These are phyloP conservation scores for Maconellicoccus hirsutus DNA, from an alignment of 1,140 invertebrate genomes.

Conservation along the genomic window DNA sequence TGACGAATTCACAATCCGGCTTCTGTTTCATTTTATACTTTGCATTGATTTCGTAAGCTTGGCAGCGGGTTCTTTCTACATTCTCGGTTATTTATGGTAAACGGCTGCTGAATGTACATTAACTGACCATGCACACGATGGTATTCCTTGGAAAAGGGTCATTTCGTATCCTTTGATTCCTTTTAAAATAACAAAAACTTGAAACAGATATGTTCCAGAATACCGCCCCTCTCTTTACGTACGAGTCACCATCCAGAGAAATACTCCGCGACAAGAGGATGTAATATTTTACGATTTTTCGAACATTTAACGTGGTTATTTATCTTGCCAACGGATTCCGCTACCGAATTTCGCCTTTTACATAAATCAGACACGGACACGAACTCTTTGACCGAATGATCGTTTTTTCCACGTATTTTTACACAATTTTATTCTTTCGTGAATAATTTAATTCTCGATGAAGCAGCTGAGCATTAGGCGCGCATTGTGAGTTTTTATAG, in stretches of 20 bases:
- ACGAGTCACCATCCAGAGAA: not conserved
- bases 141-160: slow-evolving; percentile 2
- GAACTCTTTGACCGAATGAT: not conserved
- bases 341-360: slow-evolving; percentile 2
- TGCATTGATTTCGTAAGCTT: not conserved
- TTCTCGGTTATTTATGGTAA: not conserved
- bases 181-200: slow-evolving; percentile 10
- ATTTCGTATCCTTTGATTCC: slow-evolving; percentile 7
- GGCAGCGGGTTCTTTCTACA: not conserved
- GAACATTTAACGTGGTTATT: slow-evolving; percentile 4
- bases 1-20: not conserved
- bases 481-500: too few relatives aligned
- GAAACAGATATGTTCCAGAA: not conserved
- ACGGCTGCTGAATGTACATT: not conserved
- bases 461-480: too few relatives aligned
- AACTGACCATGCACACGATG: not conserved
- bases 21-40: slow-evolving; percentile 6
- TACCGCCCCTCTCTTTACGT: not conserved
- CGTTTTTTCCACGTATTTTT: too few relatives aligned
- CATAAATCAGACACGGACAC: not conserved
- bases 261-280: not conserved
- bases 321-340: not conserved
- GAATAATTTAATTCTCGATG: too few relatives aligned
- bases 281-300: not conserved
- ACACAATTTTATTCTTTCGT: too few relatives aligned